A percentile compares a stretch with the other conserved stretches of the same genome.
Evolutionary conservation across 2,888 invertebrate species (phyloP).

Genomic region (Eucera pruinosa): DNA sequence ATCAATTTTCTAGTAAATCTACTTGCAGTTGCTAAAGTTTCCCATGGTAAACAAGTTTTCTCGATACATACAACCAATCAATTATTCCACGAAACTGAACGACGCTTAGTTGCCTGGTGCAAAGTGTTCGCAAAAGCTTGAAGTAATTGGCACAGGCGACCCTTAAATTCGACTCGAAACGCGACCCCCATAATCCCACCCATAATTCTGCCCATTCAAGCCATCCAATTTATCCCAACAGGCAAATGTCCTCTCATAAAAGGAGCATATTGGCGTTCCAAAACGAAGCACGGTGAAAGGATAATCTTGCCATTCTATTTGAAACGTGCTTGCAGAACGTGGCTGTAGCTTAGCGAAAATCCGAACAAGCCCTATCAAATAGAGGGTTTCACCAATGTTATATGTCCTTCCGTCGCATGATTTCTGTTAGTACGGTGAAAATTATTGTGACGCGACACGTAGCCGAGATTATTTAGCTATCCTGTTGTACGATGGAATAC

Average conservation of each 20-base stretch:
- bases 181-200: constrained; percentile 28
- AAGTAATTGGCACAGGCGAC: constrained; percentile 6
- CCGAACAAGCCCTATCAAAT: constrained; percentile 23
- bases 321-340: constrained; percentile 52
- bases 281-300: constrained; percentile 21
- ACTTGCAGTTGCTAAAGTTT: too few relatives aligned
- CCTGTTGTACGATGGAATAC: neutral
- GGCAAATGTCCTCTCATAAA: too few relatives aligned
- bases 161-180: neutral
- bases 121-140: too few relatives aligned
- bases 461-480: constrained; percentile 8
- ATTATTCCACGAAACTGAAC: too few relatives aligned
- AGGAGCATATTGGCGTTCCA: neutral
- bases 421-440: constrained; percentile 25
- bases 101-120: too few relatives aligned
- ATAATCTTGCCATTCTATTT: constrained; percentile 58
- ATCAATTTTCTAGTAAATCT: too few relatives aligned
- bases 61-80: too few relatives aligned
- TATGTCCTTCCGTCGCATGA: constrained; percentile 9
- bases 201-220: too few relatives aligned
- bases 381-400: constrained; percentile 15
- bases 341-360: constrained; percentile 59
- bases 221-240: constrained; percentile 2
- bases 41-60: too few relatives aligned
- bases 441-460: constrained; percentile 43